Evolutionary conservation across 2,888 invertebrate species (phyloP).

Genomic region (Pyrrhosoma nymphula): DNA sequence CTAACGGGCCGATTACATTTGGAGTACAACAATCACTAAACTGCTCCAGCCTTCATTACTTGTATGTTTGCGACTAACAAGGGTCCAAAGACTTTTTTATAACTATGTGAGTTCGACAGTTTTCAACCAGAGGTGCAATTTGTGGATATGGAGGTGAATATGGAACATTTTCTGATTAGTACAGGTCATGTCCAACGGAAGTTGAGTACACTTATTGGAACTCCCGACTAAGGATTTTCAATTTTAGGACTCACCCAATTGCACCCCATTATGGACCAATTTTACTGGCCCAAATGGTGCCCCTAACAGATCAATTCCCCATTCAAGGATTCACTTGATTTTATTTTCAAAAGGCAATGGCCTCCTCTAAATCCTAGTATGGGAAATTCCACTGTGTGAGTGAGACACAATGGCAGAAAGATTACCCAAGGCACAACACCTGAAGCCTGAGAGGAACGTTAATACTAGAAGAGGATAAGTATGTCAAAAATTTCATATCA

Average conservation of each 20-base stretch:
- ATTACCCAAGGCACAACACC: background rate
- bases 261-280: background rate
- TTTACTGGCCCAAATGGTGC: background rate
- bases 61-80: background rate
- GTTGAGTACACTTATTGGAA: background rate
- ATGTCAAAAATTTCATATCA: background rate
- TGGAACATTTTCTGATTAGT: background rate
- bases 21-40: slow-evolving; percentile 9
- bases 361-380: background rate
- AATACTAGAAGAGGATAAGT: background rate
- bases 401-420: background rate
- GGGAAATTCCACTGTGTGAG: background rate
- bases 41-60: background rate
- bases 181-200: background rate
- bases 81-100: slow-evolving; percentile 2
- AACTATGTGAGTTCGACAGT: background rate
- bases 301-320: background rate
- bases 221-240: background rate
- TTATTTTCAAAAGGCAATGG: background rate
- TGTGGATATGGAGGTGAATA: background rate
- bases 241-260: background rate
- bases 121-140: background rate
- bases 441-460: background rate
- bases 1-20: background rate
- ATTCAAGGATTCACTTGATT: background rate